Percentiles rank a stretch among this genome's conserved stretches.
These are phyloP conservation scores for Drosophila lini DNA, from an alignment of 1,140 invertebrate species.

Conservation along the genomic window DNA sequence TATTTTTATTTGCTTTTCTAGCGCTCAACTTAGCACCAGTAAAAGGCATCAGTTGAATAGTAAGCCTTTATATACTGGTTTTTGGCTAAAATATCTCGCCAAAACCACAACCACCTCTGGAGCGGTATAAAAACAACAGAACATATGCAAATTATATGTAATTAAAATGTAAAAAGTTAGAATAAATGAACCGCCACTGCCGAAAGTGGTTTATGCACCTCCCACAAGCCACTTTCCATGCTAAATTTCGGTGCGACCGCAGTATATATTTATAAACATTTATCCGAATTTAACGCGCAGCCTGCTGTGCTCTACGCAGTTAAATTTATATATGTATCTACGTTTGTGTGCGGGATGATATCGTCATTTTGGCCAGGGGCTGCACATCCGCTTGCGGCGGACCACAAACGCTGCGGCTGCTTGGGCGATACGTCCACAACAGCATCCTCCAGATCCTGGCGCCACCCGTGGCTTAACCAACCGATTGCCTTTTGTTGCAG, in stretches of 20 bases:
- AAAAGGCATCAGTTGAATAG: not conserved
- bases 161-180: constrained; percentile 42
- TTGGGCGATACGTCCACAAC: constrained; percentile 6
- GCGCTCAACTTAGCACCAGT: not conserved
- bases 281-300: constrained; percentile 49
- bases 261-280: constrained; percentile 79
- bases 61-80: not conserved
- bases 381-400: constrained; percentile 68
- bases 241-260: constrained; percentile 67
- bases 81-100: not conserved
- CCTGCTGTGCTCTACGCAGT: constrained; percentile 3
- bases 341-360: constrained; percentile 1
- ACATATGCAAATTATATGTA: constrained; percentile 30
- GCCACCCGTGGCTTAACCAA: constrained; percentile 22
- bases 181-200: constrained; percentile 50
- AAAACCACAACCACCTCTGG: constrained; percentile 6
- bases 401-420: constrained; percentile 73
- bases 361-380: constrained; percentile 29
- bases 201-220: constrained; percentile 57
- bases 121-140: constrained; percentile 16
- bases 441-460: constrained; percentile 6
- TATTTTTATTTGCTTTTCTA: not conserved
- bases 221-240: constrained; percentile 21
- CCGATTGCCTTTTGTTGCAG: constrained; percentile 37
- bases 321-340: not conserved